These are phyloP conservation scores for Plutella xylostella DNA, from an alignment of 2,888 invertebrate genomes.

Conservation along the genomic window DNA sequence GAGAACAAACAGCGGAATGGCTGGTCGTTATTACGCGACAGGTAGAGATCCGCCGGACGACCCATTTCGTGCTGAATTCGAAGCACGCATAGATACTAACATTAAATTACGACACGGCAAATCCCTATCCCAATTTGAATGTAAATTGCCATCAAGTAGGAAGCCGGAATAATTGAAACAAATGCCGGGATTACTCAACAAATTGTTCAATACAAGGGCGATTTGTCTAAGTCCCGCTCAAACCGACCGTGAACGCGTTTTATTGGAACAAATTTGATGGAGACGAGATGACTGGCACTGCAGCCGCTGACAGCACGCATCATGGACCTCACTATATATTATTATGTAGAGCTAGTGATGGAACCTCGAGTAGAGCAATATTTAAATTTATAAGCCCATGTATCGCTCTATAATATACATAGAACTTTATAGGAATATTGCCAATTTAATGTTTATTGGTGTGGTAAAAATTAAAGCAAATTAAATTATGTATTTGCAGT, in stretches of 20 bases:
- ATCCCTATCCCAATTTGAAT: slow-evolving; percentile 30
- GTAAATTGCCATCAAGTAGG: slow-evolving; percentile 42
- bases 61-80: slow-evolving; percentile 34
- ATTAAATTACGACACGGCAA: slow-evolving; percentile 22
- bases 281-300: slow-evolving; percentile 4
- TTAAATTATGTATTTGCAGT: no score
- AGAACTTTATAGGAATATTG: no score
- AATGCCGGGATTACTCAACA: slow-evolving; percentile 66
- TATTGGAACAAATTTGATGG: slow-evolving; percentile 39
- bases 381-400: no score
- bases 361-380: no score
- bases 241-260: slow-evolving; percentile 43
- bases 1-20: background rate
- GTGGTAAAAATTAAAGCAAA: no score
- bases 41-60: background rate
- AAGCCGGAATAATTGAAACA: slow-evolving; percentile 64
- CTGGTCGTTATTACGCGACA: background rate
- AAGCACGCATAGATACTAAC: slow-evolving; percentile 36
- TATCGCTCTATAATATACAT: no score
- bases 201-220: slow-evolving; percentile 65
- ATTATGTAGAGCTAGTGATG: background rate
- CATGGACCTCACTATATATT: background rate
- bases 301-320: background rate
- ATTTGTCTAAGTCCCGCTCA: slow-evolving; percentile 61
- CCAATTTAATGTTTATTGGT: no score